phyloP scores from a whole-genome alignment of 1,140 invertebrate species.

The Drosophila sproati region DNA sequence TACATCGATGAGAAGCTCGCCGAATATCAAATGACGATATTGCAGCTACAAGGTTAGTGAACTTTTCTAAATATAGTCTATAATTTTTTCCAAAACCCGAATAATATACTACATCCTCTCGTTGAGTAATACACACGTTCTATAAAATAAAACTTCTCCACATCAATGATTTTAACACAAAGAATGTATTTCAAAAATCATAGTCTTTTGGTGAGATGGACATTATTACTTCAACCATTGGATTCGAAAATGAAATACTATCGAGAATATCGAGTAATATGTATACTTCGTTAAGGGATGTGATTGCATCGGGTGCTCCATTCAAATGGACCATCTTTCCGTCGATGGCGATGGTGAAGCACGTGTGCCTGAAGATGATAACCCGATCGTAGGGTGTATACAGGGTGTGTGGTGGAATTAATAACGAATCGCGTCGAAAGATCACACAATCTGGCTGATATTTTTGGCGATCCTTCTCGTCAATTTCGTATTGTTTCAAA shows the following conservation, averaged over 20 bases:
- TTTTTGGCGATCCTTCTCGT: conserved; percentile 68
- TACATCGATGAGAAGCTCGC: conserved; percentile 97
- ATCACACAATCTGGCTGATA: conserved; percentile 80
- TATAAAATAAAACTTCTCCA: too few species aligned
- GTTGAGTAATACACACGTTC: too few species aligned
- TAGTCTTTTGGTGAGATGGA: conserved; percentile 30
- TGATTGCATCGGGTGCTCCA: conserved; percentile 68
- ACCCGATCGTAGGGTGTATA: conserved; percentile 72
- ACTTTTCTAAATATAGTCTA: not conserved
- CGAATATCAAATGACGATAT: conserved; percentile 96
- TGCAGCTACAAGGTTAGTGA: conserved; percentile 93
- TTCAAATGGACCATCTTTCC: conserved; percentile 76
- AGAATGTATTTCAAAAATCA: not conserved
- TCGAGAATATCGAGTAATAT: conserved; percentile 76
- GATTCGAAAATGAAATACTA: conserved; percentile 51
- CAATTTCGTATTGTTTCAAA: conserved; percentile 65
- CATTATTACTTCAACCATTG: conserved; percentile 60
- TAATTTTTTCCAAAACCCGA: too few species aligned
- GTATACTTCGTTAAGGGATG: conserved; percentile 59
- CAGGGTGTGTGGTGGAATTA: conserved; percentile 29
- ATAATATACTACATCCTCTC: too few species aligned
- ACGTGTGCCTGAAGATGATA: conserved; percentile 76
- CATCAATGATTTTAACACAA: too few species aligned
- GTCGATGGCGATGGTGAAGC: conserved; percentile 72
- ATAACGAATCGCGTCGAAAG: conserved; percentile 53